Evolutionary conservation across 2,797 vertebrate genomes (phyloP).

Genomic region (Pelobates cultripes): DNA sequence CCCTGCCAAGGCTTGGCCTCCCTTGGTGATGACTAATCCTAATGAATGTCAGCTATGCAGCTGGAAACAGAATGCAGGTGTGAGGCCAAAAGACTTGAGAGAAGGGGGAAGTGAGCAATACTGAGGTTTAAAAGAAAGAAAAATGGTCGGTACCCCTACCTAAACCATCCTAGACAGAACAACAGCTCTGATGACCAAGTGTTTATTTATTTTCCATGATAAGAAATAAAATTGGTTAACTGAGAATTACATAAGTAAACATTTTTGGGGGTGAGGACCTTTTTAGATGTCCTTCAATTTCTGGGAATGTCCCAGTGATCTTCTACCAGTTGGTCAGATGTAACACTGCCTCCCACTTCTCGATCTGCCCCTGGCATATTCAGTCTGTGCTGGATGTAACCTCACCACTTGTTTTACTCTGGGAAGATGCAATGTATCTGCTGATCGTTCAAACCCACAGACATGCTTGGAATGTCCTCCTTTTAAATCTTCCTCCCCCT

Average conservation of each 20-base stretch:
- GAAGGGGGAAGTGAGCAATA: slow-evolving; percentile 14
- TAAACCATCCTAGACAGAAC: neutral
- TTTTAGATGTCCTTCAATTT: neutral
- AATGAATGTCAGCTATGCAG: slow-evolving; percentile 54
- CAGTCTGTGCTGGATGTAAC: slow-evolving; percentile 1
- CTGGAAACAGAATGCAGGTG: slow-evolving; percentile 52
- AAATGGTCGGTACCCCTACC: neutral
- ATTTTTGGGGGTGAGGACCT: no score
- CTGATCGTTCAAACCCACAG: slow-evolving; percentile 39
- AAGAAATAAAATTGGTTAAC: no score
- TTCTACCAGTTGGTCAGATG: neutral
- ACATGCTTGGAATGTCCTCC: slow-evolving; percentile 43
- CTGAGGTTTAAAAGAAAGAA: neutral
- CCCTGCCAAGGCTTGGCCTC: slow-evolving; percentile 54
- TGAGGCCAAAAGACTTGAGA: slow-evolving; percentile 29
- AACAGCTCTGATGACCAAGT: neutral
- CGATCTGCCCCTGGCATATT: neutral
- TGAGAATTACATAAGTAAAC: no score
- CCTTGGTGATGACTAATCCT: slow-evolving; percentile 50
- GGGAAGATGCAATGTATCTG: slow-evolving; percentile 20
- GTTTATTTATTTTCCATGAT: no score
- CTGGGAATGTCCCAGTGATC: neutral
- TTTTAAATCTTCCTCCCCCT: slow-evolving; percentile 21
- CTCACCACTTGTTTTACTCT: slow-evolving; percentile 16
- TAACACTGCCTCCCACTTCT: neutral